Evolutionary conservation across 2,797 vertebrate genomes (phyloP).

Genomic region (Sebastes miniatus): DNA sequence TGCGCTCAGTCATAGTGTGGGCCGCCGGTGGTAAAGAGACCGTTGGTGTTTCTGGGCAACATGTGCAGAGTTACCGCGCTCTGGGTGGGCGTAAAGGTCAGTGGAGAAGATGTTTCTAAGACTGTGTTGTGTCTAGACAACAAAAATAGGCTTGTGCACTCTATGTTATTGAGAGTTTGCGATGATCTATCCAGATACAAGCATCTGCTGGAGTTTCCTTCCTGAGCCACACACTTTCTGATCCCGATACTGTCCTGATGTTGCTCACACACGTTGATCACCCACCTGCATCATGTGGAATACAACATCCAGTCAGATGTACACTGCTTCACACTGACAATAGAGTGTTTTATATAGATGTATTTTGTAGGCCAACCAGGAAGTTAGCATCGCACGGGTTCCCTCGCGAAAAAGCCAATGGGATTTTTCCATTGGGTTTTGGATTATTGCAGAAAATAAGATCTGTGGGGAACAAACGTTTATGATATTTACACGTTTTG

Average conservation of each 20-base stretch:
- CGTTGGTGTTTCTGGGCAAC: conserved; percentile 44
- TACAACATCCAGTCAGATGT: background rate
- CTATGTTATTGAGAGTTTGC: background rate
- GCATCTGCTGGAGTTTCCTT: conserved; percentile 9
- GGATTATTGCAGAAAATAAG: too few relatives aligned
- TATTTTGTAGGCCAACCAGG: too few relatives aligned
- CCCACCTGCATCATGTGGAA: background rate
- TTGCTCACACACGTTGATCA: background rate
- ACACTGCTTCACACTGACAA: background rate
- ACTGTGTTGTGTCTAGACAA: conserved; percentile 33
- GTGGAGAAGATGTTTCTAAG: conserved; percentile 23
- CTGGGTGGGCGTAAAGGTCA: conserved; percentile 54
- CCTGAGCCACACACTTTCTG: background rate
- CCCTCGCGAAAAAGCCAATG: too few relatives aligned
- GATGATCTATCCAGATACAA: background rate
- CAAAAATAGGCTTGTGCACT: background rate
- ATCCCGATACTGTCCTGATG: background rate
- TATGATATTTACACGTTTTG: too few relatives aligned
- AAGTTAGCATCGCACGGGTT: too few relatives aligned
- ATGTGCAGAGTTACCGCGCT: conserved; percentile 14
- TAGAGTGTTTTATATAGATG: too few relatives aligned
- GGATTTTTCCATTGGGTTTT: too few relatives aligned
- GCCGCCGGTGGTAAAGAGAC: conserved; percentile 23
- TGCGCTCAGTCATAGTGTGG: conserved; percentile 35
- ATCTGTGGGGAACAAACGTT: too few relatives aligned